These are phyloP conservation scores for Sylvia atricapilla DNA, from an alignment of 2,113 vertebrate species.

Conservation along the genomic window DNA sequence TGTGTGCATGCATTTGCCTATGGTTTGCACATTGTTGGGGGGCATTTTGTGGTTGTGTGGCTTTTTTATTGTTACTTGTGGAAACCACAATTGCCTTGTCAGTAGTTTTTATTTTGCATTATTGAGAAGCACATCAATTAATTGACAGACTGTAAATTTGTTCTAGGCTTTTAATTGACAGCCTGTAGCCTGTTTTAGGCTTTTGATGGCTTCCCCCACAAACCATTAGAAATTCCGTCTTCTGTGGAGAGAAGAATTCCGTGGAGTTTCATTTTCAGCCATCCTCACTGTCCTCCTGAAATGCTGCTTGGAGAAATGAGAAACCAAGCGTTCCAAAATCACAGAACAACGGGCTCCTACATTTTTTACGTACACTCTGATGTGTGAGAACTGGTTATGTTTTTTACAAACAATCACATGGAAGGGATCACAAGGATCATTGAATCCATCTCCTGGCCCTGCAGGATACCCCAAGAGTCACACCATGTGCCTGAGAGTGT, in stretches of 20 bases:
- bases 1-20: neutral
- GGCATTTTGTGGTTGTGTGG: neutral
- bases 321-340: neutral
- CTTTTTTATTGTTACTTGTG: neutral
- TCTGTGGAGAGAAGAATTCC: neutral
- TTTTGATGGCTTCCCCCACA: neutral
- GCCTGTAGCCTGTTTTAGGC: neutral
- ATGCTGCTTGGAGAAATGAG: neutral
- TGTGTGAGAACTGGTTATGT: neutral
- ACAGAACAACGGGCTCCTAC: neutral
- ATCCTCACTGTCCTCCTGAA: neutral
- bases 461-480: neutral
- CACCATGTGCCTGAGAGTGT: fast-evolving
- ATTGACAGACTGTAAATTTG: neutral
- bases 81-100: neutral
- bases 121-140: neutral
- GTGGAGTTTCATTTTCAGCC: neutral
- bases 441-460: neutral
- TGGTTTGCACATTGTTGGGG: neutral
- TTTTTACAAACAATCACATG: neutral
- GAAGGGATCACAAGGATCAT: neutral
- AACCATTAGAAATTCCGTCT: neutral
- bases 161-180: neutral
- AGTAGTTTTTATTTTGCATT: neutral
- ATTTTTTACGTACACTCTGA: neutral